Base-by-base conservation (phyloP, 2,797 vertebrate species). In the Nannoperca obscura region DNA sequence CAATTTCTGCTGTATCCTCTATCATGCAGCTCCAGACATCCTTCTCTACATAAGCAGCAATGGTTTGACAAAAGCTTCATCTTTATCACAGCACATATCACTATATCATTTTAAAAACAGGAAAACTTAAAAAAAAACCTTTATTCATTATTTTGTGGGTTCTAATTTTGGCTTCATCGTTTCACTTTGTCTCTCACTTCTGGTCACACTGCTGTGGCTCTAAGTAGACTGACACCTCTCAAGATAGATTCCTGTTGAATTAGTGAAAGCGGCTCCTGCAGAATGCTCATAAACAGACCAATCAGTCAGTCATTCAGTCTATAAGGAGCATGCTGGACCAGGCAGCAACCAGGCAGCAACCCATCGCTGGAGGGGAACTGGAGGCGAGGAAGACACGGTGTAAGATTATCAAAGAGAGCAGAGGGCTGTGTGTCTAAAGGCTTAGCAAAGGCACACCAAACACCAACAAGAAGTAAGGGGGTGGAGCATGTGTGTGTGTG, bases 351-450 rank as follows among this genome's bases (percentile, higher is more conserved):
- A 76, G 81, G 70, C 65, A 69, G 73, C 30, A 75, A 66, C 76
- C 64, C 55, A 68, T 52, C 10, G 58, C 81, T 76, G 80, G 66
- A 82, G 82, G 76, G 76, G 62, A 84, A 85, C 66, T 70, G 78
- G 65, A 90, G 76, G 82, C 59, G 42, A 90, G 71, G 70, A 82
- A 85, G 85, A 88, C 78, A 85, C 60, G 27, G 78, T 81, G 83
- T 73, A 76, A 80, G 81, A 91, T 88, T 82, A 89, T 89, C 83
- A 90, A 90, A 89, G 83, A 36, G 78, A 89, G 74, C 81, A 84
- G 84, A 82, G 79, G 81, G 74, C 70, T 90, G 83, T 71, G 86
- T 85, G 81, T 89, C 74, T 55, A 80, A 89, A 86, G 78, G 81
- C 77, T 79, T 67, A 80, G 80, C 60, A 73, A 72, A 81, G 46